These are phyloP conservation scores for Drosophila nigricruria DNA, from an alignment of 2,888 invertebrate genomes.

Conservation along the genomic window DNA sequence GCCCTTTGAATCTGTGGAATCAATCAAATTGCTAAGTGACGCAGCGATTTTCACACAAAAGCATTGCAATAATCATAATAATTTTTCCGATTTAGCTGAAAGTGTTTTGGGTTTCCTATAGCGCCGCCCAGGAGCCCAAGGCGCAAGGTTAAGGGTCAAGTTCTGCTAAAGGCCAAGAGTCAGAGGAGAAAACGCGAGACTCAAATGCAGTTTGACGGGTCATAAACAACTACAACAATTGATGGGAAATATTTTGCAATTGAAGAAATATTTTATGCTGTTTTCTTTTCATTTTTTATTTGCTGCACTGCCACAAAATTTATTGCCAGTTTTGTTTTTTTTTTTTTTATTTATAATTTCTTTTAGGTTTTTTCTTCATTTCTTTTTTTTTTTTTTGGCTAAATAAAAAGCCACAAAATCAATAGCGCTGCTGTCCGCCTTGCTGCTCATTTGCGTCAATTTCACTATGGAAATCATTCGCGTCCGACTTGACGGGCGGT, in stretches of 20 bases:
- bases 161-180: constrained; percentile 63
- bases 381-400: constrained; percentile 28
- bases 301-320: constrained; percentile 38
- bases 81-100: constrained; percentile 48
- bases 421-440: constrained; percentile 55
- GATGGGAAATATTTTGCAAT: constrained; percentile 64
- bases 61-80: constrained; percentile 35
- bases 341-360: constrained; percentile 11
- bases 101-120: constrained; percentile 11
- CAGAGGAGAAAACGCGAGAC: constrained; percentile 17
- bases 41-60: constrained; percentile 53
- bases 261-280: constrained; percentile 34
- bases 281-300: constrained; percentile 2
- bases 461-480: constrained; percentile 65
- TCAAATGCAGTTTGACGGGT: constrained; percentile 37
- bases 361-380: constrained; percentile 12
- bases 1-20: constrained; percentile 47
- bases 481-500: constrained; percentile 18
- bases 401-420: constrained; percentile 65
- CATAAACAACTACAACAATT: constrained; percentile 28
- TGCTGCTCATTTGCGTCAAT: constrained; percentile 61
- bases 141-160: constrained; percentile 63
- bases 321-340: constrained; percentile 25
- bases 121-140: constrained; percentile 16
- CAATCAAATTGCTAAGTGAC: constrained; percentile 61